Evolutionary conservation across 2,888 invertebrate species (phyloP).

Genomic region (Caenorhabditis doughertyi): DNA sequence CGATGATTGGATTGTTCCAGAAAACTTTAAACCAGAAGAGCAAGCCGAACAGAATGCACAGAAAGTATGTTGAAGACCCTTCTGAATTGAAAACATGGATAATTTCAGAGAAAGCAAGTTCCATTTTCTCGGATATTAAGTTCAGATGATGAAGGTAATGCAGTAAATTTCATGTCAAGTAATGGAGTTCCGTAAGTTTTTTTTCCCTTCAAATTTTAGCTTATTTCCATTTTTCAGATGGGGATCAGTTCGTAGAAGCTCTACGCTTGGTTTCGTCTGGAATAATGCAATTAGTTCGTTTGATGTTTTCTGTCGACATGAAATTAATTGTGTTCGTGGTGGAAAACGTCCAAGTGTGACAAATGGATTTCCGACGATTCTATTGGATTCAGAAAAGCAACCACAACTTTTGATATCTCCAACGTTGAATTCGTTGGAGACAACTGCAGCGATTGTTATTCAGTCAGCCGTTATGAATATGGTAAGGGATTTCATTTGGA

Average conservation of each 20-base stretch:
- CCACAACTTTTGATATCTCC: constrained; percentile 47
- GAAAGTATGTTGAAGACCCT: constrained; percentile 15
- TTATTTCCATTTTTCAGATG: constrained; percentile 54
- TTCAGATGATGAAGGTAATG: constrained; percentile 63
- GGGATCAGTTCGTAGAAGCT: constrained; percentile 65
- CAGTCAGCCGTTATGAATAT: constrained; percentile 48
- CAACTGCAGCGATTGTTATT: constrained; percentile 37
- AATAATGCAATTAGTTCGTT: constrained; percentile 72
- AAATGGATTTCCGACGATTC: constrained; percentile 49
- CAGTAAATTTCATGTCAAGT: constrained; percentile 62
- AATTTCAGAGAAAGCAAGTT: constrained; percentile 46
- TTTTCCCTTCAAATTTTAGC: neutral
- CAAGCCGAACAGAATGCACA: constrained; percentile 40
- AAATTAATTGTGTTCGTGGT: constrained; percentile 53
- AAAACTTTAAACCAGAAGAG: constrained; percentile 39
- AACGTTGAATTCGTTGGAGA: constrained; percentile 29
- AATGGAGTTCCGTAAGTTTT: constrained; percentile 62
- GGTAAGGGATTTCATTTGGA: too few relatives aligned
- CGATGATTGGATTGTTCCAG: constrained; percentile 46
- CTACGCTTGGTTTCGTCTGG: constrained; percentile 70
- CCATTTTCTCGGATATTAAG: constrained; percentile 56
- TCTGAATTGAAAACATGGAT: neutral
- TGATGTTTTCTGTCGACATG: constrained; percentile 52
- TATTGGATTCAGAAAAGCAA: constrained; percentile 20
- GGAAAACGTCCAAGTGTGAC: constrained; percentile 54